These are phyloP conservation scores for Plutomurus gul DNA, from an alignment of 1,140 invertebrate species.

Conservation along the genomic window DNA sequence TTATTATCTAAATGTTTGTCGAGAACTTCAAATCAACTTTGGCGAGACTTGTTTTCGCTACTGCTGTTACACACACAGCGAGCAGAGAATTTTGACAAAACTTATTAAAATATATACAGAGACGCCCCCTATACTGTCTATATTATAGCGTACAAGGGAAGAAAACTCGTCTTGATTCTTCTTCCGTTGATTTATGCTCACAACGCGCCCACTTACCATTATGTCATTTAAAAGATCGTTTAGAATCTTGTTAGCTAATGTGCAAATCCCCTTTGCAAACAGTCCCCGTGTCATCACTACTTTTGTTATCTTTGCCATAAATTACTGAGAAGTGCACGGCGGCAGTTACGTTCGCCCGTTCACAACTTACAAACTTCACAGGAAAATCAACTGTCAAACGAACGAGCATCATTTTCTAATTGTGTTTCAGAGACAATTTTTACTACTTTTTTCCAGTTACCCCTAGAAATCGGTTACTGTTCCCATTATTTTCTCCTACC, in stretches of 20 bases:
- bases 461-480: too few relatives aligned
- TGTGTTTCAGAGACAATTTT: too few relatives aligned
- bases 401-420: too few relatives aligned
- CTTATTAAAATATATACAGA: too few relatives aligned
- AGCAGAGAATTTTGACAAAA: too few relatives aligned
- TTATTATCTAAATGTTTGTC: neutral
- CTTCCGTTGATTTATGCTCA: slow-evolving; percentile 7
- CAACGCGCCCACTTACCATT: slow-evolving; percentile 29
- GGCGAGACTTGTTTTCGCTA: neutral
- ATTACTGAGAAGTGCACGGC: too few relatives aligned
- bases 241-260: slow-evolving; percentile 33
- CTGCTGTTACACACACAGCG: too few relatives aligned
- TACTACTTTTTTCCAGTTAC: too few relatives aligned
- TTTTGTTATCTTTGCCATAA: neutral
- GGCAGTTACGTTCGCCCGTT: too few relatives aligned
- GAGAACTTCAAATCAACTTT: neutral
- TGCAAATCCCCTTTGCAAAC: slow-evolving; percentile 30
- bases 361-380: neutral
- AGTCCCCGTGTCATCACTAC: slow-evolving; percentile 2
- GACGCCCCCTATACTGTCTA: too few relatives aligned
- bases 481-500: too few relatives aligned
- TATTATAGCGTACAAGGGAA: neutral
- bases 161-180: neutral
- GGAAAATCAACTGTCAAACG: too few relatives aligned
- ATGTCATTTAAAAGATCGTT: slow-evolving; percentile 33